These are phyloP conservation scores for Orchesella cincta DNA, from an alignment of 1,140 invertebrate genomes.

Conservation along the genomic window DNA sequence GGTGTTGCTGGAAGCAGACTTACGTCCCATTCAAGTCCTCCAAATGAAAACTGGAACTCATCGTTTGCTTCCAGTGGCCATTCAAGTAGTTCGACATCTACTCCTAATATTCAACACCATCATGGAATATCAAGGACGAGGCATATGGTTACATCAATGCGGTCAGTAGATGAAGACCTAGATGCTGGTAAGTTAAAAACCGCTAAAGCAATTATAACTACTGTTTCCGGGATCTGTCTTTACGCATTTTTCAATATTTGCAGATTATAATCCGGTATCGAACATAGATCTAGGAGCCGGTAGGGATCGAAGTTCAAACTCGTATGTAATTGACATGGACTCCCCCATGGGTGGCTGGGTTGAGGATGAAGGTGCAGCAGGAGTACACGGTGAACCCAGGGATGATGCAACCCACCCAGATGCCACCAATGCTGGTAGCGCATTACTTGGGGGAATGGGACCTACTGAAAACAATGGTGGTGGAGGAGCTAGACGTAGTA, in stretches of 20 bases:
- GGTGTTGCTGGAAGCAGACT: not conserved
- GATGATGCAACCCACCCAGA: not conserved
- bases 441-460: too few species aligned
- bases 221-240: not conserved
- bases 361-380: not conserved
- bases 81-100: not conserved
- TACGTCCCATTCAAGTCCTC: too few species aligned
- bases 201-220: not conserved
- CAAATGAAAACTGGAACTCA: slow-evolving; percentile 5
- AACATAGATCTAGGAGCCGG: not conserved
- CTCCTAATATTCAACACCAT: not conserved
- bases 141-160: not conserved
- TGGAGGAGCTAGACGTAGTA: not conserved
- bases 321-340: slow-evolving; percentile 47
- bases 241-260: too few species aligned
- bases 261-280: slow-evolving; percentile 31
- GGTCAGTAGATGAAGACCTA: slow-evolving; percentile 29
- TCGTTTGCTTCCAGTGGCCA: not conserved
- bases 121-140: not conserved
- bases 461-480: not conserved
- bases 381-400: not conserved
- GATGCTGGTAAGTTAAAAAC: slow-evolving; percentile 28
- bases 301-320: slow-evolving; percentile 11
- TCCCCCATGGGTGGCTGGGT: not conserved
- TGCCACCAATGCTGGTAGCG: too few species aligned